Evolutionary conservation across 2,113 vertebrate species (phyloP).

Genomic region (Dipodomys merriami): DNA sequence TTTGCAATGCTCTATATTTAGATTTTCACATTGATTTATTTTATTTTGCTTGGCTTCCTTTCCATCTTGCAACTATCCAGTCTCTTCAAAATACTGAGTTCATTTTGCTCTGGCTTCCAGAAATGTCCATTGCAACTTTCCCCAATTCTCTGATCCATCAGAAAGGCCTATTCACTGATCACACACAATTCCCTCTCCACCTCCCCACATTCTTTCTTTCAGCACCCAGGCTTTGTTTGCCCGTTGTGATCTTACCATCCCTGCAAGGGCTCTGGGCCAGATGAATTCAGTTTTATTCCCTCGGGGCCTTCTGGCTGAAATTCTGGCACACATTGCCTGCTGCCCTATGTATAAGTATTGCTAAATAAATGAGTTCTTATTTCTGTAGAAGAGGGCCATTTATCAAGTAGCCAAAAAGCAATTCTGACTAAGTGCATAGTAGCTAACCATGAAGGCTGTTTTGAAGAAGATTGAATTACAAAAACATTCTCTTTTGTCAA

Average conservation of each 20-base stretch:
- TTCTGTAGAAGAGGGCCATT: neutral
- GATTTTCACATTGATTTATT: neutral
- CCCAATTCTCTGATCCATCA: too few species aligned
- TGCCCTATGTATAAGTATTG: neutral
- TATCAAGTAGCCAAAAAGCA: neutral
- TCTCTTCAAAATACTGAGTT: neutral
- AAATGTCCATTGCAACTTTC: too few species aligned
- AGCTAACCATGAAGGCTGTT: too few species aligned
- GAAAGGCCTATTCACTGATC: neutral
- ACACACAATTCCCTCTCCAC: neutral
- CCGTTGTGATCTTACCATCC: neutral
- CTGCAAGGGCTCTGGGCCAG: neutral
- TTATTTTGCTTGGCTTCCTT: neutral
- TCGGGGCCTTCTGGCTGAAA: neutral
- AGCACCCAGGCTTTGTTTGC: fast-evolving
- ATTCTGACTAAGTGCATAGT: neutral
- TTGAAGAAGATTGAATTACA: neutral
- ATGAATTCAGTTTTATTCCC: too few species aligned
- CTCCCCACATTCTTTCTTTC: too few species aligned
- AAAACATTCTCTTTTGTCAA: neutral
- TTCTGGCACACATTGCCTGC: neutral
- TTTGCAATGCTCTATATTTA: neutral
- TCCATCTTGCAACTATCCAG: neutral
- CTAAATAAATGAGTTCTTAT: too few species aligned
- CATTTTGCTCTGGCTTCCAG: too few species aligned